A percentile compares a stretch with the other conserved stretches of the same genome.
These are phyloP conservation scores for Sebastolobus altivelis DNA, from an alignment of 2,797 vertebrate species.

Conservation along the genomic window DNA sequence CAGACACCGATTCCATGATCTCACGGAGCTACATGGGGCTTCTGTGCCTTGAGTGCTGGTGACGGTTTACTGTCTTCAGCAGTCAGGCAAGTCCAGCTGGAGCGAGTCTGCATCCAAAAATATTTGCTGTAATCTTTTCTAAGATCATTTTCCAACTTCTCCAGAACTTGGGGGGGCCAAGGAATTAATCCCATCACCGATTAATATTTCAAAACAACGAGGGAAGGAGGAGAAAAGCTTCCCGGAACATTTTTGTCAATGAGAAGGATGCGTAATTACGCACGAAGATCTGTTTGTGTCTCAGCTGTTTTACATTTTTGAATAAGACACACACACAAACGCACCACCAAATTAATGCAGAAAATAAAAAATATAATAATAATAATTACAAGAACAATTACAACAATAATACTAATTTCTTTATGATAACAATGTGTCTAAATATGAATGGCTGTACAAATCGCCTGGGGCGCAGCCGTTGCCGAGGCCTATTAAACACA, in stretches of 20 bases:
- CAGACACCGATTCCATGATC: constrained; percentile 19
- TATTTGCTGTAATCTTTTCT: background rate
- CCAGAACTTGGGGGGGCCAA: background rate
- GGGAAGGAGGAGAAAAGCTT: background rate
- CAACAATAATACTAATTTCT: constrained; percentile 7
- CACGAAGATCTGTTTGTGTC: background rate
- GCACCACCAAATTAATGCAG: background rate
- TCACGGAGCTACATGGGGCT: background rate
- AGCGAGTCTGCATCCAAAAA: background rate
- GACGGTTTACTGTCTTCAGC: constrained; percentile 4
- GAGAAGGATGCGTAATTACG: constrained; percentile 21
- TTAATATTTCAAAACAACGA: constrained; percentile 14
- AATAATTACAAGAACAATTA: constrained; percentile 38
- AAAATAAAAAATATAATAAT: constrained; percentile 8
- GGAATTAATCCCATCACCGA: background rate
- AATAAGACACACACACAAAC: constrained; percentile 1
- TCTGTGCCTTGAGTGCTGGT: constrained; percentile 2
- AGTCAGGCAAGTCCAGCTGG: constrained; percentile 2
- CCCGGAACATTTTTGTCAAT: background rate
- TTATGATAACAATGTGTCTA: constrained; percentile 26
- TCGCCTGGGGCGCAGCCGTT: constrained; percentile 53
- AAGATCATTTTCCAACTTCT: constrained; percentile 9
- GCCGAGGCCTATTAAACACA: constrained; percentile 57
- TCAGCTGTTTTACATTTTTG: background rate
- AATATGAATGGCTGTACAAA: constrained; percentile 25